Conservation (phyloP, 2,113 vertebrate species). For the Tonatia bakeri region DNA sequence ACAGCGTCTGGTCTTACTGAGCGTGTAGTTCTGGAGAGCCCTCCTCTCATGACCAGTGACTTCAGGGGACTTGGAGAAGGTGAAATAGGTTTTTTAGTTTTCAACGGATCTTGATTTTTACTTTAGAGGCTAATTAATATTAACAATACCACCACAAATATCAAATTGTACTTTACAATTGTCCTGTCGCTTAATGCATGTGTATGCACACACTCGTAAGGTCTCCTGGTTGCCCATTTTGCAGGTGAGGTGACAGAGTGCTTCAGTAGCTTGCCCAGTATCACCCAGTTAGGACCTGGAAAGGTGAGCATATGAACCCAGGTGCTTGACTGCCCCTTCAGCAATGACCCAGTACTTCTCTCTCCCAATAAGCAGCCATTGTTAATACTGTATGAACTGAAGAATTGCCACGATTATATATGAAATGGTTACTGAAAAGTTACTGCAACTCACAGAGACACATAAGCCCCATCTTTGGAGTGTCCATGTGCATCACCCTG, state of each 20-base stretch:
- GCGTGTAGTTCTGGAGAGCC: neutral
- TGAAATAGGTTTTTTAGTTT: neutral
- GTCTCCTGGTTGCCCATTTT: neutral
- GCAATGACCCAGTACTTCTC: rapidly evolving
- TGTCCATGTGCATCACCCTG: neutral
- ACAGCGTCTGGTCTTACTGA: neutral
- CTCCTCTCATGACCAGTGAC: neutral
- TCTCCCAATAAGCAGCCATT: neutral
- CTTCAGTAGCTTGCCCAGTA: neutral
- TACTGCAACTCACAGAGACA: neutral
- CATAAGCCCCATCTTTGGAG: rapidly evolving
- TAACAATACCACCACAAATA: neutral
- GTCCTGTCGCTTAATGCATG: neutral
- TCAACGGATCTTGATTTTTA: neutral
- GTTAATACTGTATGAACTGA: neutral
- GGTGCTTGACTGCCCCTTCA: neutral
- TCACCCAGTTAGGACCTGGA: neutral
- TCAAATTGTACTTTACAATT: neutral
- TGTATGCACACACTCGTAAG: rapidly evolving
- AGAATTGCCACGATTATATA: neutral
- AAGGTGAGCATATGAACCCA: neutral
- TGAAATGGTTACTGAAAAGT: neutral
- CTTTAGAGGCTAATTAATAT: neutral
- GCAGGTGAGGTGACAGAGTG: neutral
- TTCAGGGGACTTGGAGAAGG: neutral